These are phyloP conservation scores for Equus przewalskii DNA, from an alignment of 2,113 vertebrate genomes.

Conservation along the genomic window DNA sequence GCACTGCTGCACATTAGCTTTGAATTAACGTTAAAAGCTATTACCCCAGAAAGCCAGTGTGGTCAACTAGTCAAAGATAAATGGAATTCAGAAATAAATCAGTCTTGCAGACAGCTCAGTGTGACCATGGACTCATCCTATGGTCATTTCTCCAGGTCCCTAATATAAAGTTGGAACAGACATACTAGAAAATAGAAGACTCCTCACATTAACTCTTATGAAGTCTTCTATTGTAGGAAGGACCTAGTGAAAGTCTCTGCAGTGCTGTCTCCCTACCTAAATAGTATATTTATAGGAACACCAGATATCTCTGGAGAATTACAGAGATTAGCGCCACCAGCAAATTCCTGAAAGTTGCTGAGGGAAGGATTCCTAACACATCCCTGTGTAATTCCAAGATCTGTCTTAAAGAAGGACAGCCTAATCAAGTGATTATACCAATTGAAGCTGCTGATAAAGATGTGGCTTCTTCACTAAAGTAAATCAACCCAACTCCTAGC, in stretches of 20 bases:
- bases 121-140: background rate
- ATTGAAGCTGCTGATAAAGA: background rate
- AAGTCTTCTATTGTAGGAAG: background rate
- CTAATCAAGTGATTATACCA: background rate
- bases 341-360: background rate
- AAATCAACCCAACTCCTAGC: background rate
- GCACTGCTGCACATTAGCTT: background rate
- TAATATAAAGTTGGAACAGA: background rate
- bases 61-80: conserved; percentile 3
- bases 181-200: background rate
- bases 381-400: background rate
- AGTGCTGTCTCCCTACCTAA: background rate
- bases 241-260: background rate
- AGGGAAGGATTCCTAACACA: background rate
- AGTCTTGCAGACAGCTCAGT: background rate
- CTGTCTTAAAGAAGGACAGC: background rate
- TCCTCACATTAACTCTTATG: background rate
- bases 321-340: background rate
- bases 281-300: background rate
- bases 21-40: background rate
- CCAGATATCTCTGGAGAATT: background rate
- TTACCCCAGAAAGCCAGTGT: background rate
- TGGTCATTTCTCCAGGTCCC: background rate
- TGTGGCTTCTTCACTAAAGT: background rate
- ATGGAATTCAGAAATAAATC: background rate